Evolutionary conservation across 2,888 invertebrate genomes (phyloP), one percentile per base, ranked within the genome.

Genomic region (Bellardia pandia): DNA sequence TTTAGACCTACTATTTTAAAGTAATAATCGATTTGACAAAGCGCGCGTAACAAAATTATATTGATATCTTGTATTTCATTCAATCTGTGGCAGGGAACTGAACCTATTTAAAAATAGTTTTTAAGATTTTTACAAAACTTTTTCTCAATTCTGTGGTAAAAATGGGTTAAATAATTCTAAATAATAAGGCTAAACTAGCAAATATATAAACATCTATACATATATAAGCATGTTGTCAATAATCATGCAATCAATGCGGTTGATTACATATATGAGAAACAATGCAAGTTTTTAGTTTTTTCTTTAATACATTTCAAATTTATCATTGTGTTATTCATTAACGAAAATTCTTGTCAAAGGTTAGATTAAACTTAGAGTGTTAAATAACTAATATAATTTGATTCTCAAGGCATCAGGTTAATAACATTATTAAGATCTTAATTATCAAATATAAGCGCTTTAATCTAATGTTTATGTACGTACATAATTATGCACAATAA

Each of bases 341-440:
- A 51, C 23, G 16, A 56, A 23, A 23, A 7, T 23, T 56, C 23
- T 56, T 56, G 23, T 56, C 56, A 56, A 23, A 45, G 11, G 11
- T 23, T 16, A 16, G 23, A 56, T 56, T 23, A 23, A 56, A 56
- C 11, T 8, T 45, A 11, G 45, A 45, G 23, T 23, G n/a, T 13
- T 51, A n/a, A 51, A 51, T 2, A 56, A 56, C 9, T 23, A 56
- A 56, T 56, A 56, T 56, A 56, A 23, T 56, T 56, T 56, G 23
- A 56, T 56, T 56, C 23, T 56, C 51, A 23, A 56, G 16, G 23
- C 23, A 6, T 56, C 56, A 56, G 56, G 30, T 60, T 33, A 60
- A 30, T 33, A 33, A 60, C 56, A 56, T 56, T 56, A 16, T 56
- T 56, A 16, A 56, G 56, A 56, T 56, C 23, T 56, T 56, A 8